These are phyloP conservation scores for Catharus bicknelli DNA, from an alignment of 2,113 vertebrate genomes.

Conservation along the genomic window DNA sequence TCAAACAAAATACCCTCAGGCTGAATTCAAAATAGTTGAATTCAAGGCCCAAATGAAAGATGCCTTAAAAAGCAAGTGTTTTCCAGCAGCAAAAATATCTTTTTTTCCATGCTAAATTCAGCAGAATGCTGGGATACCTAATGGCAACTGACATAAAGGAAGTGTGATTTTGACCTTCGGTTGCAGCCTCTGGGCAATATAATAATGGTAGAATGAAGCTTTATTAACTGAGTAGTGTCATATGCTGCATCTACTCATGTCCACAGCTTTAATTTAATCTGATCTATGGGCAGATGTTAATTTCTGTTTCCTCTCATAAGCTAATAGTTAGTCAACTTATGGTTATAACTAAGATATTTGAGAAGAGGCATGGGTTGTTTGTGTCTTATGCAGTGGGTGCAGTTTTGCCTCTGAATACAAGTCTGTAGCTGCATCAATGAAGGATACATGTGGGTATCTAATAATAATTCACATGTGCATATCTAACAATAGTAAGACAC, in stretches of 20 bases:
- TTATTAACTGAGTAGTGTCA: not conserved
- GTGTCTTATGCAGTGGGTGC: not conserved
- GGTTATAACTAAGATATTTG: not conserved
- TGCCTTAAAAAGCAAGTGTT: not conserved
- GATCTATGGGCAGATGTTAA: not conserved
- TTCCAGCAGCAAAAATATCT: not conserved
- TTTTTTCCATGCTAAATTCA: not conserved
- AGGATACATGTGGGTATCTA: not conserved
- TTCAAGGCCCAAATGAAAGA: not conserved
- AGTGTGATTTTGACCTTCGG: not conserved
- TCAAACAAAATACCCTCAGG: not conserved
- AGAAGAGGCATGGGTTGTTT: not conserved
- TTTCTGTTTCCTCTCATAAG: not conserved
- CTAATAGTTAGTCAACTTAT: not conserved
- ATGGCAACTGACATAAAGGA: not conserved
- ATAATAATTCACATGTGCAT: not conserved
- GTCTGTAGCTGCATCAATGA: not conserved
- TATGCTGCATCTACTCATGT: not conserved
- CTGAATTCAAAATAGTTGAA: not conserved
- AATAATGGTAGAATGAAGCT: not conserved
- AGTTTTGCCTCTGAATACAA: not conserved
- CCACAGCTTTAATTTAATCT: not conserved
- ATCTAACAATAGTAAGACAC: not conserved
- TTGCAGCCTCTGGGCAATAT: not conserved
- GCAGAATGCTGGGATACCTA: not conserved